These are phyloP conservation scores for Silvanus unidentatus DNA, from an alignment of 2,888 invertebrate genomes.

Conservation along the genomic window DNA sequence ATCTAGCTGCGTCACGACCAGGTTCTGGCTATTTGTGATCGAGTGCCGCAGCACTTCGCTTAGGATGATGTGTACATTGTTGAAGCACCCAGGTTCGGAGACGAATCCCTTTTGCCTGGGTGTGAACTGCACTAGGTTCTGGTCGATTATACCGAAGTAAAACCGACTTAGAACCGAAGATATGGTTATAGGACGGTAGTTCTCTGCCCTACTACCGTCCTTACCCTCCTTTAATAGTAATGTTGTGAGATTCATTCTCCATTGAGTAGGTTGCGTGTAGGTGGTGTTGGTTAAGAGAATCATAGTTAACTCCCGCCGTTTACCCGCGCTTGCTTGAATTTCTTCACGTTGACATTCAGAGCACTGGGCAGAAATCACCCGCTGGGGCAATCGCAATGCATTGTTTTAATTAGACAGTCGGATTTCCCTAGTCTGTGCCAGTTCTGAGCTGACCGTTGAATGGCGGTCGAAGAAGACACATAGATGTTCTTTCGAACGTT, in stretches of 20 bases:
- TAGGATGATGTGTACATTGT: slow-evolving; percentile 31
- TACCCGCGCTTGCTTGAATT: no score
- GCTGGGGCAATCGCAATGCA: no score
- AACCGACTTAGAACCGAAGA: slow-evolving; percentile 28
- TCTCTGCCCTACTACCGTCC: slow-evolving; percentile 22
- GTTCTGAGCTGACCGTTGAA: no score
- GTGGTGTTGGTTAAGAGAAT: no score
- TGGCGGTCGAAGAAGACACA: no score
- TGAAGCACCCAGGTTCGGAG: slow-evolving; percentile 30
- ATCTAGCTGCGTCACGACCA: slow-evolving; percentile 42
- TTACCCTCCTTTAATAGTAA: slow-evolving; percentile 35
- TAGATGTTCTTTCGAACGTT: no score
- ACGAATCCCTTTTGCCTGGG: slow-evolving; percentile 35
- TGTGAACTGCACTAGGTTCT: slow-evolving; percentile 19
- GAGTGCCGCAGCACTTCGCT: slow-evolving; percentile 27
- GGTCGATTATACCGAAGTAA: slow-evolving; percentile 30
- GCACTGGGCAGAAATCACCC: no score
- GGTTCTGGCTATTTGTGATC: slow-evolving; percentile 25
- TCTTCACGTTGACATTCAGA: no score
- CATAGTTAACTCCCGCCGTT: no score
- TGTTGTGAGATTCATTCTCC: slow-evolving; percentile 33
- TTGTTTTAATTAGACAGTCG: no score
- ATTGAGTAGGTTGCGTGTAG: slow-evolving; percentile 24
- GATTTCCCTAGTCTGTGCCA: no score
- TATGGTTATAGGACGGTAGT: slow-evolving; percentile 35